A percentile compares a stretch with the other conserved stretches of the same genome.
Conservation (phyloP, 2,113 vertebrate genomes). For the Silurus glanis region DNA sequence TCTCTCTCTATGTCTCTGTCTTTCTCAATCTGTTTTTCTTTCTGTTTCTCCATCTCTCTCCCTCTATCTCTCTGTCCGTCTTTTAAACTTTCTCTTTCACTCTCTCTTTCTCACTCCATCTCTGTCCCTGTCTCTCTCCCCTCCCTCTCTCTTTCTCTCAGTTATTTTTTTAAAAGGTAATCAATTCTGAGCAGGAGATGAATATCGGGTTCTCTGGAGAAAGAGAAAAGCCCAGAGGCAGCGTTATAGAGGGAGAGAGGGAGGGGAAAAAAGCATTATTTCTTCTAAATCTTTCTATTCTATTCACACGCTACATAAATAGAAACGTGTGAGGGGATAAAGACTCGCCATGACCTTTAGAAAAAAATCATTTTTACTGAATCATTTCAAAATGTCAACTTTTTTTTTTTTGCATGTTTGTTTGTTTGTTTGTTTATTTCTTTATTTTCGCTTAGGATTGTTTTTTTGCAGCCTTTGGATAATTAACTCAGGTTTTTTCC, state of each 20-base stretch:
- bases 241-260: background rate
- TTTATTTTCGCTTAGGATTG: background rate
- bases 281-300: background rate
- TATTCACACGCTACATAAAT: background rate
- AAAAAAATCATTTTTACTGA: background rate
- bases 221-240: background rate
- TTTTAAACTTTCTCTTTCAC: background rate
- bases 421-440: background rate
- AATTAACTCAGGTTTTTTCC: background rate
- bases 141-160: background rate
- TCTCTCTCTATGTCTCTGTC: background rate
- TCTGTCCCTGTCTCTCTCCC: too few relatives aligned
- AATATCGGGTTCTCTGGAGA: background rate
- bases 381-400: background rate
- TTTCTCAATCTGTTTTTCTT: too few relatives aligned
- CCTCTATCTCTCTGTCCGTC: too few relatives aligned
- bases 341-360: background rate
- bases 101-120: background rate
- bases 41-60: too few relatives aligned
- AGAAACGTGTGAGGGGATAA: background rate
- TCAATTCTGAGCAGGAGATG: background rate
- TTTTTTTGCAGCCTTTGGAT: background rate
- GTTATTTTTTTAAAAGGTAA: background rate
- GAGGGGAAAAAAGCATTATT: background rate
- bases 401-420: background rate